Base-by-base conservation (phyloP, 2,797 vertebrate species). In the Xenopus petersii region DNA sequence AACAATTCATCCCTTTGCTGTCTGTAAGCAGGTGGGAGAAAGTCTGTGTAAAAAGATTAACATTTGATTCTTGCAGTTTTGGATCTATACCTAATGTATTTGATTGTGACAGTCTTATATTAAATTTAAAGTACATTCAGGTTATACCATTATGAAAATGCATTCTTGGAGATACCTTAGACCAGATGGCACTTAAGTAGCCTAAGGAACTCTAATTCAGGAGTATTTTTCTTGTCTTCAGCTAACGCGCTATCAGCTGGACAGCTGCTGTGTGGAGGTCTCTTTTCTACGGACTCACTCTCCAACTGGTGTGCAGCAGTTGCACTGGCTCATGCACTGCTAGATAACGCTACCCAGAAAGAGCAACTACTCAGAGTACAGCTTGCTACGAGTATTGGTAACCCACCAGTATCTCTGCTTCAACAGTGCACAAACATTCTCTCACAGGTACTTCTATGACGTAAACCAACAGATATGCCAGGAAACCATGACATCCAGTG, bases 371-470 rank as follows among this genome's bases (percentile, higher is more conserved):
- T 99, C 70, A 84, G 98, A 70, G 98, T 99, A 10, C 98, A 99
- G 70, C 93, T 99, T 0, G 98, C 98, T 24, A 99, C 98, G 0
- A 99, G 94, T 82, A 91, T 99, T 1, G 97, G 98, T 63, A 98
- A 99, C 82, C 98, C 97, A 0, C 98, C 98, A 0, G 96, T 99
- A 48, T 98, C 98, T 0, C 89, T 99, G 83, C 90, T 99, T 80
- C 98, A 99, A 81, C 98, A 99, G 81, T 99, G 98, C 86, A 99
- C 98, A 89, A 99, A 98, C 91, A 99, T 99, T 86, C 94, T 99
- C 26, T 96, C 98, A 0, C 98, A 99, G 98, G 98, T 99, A 94
- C 33, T 51, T 16, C 16, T 56, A 0, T 16, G 1, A 56, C 16
- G 17, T 17, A 56, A 1, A 56, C 15, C 7, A 16, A 51, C 4